Evolutionary conservation across 1,140 invertebrate species (phyloP), one percentile per base, ranked within the genome.

Genomic region (Drosophila arawakana): DNA sequence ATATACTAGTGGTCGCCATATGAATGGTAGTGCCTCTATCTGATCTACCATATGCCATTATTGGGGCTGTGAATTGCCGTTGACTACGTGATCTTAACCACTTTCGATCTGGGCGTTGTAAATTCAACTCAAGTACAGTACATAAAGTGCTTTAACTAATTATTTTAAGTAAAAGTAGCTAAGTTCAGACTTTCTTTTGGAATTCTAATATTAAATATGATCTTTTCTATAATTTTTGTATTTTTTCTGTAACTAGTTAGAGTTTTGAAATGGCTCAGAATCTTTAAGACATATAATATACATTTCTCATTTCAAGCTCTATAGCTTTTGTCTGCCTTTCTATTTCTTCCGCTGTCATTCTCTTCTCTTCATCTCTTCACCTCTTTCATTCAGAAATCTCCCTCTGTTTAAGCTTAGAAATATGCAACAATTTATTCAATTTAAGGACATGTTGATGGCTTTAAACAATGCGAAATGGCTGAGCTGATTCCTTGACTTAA

Each of bases 401-500:
- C 6, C 2, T 44, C 44, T 62, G 11, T 49, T 7, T 73, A 37
- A 68, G 71, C 84, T 88, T 88, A 88, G 49, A 88, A 88, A 84
- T 88, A 88, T 84, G 66, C 80, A 88, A 88, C 84, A 88, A 71
- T 89, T 89, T 89, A 84, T 88, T 80, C 49, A 61, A 49, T 65
- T 39, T 9, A 60, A 25, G 49, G 10, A 52, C 10, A 57, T 72
- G 8, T 13, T 41, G 8, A 72, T 69, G 58, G 34, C 55, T 43
- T 69, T 60, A 11, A 50, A 58, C 21, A 59, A 39, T 55, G 52
- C 15, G 7, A 18, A 57, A 57, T 57, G 61, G 39, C 66, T 35
- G 30, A 61, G 11, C 3, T 9, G 21, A 25, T 30, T 3, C 39
- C 1, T 73, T 4, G 11, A 11, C 30, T 88, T 76, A 88, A 50